Evolutionary conservation across 2,888 invertebrate genomes (phyloP).

Genomic region (Brachypalpus laphriformis): DNA sequence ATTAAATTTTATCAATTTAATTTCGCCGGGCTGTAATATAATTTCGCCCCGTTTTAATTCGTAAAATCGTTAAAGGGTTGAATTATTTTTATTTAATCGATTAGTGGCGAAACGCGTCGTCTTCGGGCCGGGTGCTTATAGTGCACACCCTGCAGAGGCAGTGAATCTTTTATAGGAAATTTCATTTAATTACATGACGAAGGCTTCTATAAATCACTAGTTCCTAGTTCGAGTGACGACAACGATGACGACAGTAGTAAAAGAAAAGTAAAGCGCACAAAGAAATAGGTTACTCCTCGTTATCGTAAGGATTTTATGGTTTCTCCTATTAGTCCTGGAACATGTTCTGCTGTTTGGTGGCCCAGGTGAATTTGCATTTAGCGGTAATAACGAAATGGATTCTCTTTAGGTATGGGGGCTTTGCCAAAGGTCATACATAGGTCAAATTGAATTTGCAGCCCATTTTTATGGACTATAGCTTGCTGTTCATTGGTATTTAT

Average conservation of each 20-base stretch:
- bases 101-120: conserved; percentile 10
- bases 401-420: conserved; percentile 7
- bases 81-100: conserved; percentile 61
- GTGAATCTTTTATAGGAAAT: conserved; percentile 67
- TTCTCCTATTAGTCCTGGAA: conserved; percentile 20
- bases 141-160: conserved; percentile 28
- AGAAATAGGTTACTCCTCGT: conserved; percentile 53
- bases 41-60: conserved; percentile 59
- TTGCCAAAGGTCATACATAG: conserved; percentile 60
- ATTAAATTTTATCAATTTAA: conserved; percentile 67
- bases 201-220: conserved; percentile 58
- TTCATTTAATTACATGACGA: conserved; percentile 66
- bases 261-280: background rate
- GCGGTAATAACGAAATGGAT: conserved; percentile 67
- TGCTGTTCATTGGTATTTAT: conserved; percentile 58
- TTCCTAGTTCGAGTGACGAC: conserved; percentile 55
- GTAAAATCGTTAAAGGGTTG: conserved; percentile 48
- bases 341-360: background rate
- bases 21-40: conserved; percentile 50
- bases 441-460: conserved; percentile 69
- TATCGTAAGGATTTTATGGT: conserved; percentile 63
- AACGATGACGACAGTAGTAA: conserved; percentile 13
- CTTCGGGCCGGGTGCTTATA: background rate
- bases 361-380: conserved; percentile 69
- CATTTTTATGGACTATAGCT: conserved; percentile 61